Base-by-base conservation (phyloP, 2,888 invertebrate genomes). In the Eristalis arbustorum region DNA sequence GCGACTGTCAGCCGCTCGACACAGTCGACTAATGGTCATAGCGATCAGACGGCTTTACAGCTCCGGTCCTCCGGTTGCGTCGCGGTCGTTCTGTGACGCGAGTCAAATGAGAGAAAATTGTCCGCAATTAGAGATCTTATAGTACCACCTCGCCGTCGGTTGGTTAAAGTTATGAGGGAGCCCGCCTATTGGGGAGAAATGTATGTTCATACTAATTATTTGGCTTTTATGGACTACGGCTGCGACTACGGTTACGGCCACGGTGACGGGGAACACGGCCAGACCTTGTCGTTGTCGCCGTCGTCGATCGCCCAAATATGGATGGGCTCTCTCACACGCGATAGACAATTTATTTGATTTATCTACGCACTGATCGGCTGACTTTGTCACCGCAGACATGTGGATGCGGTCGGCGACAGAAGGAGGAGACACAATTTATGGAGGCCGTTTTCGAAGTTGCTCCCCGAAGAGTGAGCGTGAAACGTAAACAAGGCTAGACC, bases 81-180 rank as follows among this genome's bases (percentile, higher is more conserved):
- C 49, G 59, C 25, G n/a, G 25, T 25, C 25, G 25, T 25, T 25
- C 25, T 25, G 25, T 25, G 25, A 25, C 25, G 25, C 25, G 25
- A 25, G 61, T 61, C 42, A 63, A 72, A 72, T 72, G 72, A 31
- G 72, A 72, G 72, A 72, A 72, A 63, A 72, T 62, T 72, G 31
- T 25, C 42, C 61, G 40, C 40, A 42, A 66, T 67, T 66, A 67
- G 18, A 49, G 59, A 59, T 75, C 67, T 25, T 42, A 61, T 34
- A 61, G 23, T 23, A 31, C 25, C 14, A 59, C 25, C 25, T 25
- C 14, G 13, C n/a, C n/a, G 14, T 5, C 23, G 23, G 25, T 4
- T 14, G 13, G 59, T 23, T 59, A 25, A 28, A 57, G 18, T 57
- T 66, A 56, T 37, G 57, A 31, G 67, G 40, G 40, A 4, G 40